Evolutionary conservation across 2,113 vertebrate genomes (phyloP).

Genomic region (Pelecanus crispus): DNA sequence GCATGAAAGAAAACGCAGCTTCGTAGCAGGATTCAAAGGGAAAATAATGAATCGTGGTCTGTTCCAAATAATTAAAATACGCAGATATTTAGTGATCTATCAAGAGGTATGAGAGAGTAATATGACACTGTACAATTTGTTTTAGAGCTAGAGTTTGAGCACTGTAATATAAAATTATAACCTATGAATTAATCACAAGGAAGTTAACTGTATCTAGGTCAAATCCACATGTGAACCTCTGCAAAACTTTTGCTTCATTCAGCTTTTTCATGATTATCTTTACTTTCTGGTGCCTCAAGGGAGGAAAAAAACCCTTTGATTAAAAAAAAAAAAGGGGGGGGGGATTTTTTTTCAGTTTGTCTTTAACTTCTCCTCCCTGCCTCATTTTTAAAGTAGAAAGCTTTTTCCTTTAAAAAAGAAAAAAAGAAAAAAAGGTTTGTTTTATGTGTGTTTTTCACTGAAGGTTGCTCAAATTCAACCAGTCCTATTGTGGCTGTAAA

Average conservation of each 20-base stretch:
- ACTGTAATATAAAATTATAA: background rate
- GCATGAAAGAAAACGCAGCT: background rate
- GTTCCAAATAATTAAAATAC: background rate
- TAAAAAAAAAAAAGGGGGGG: background rate
- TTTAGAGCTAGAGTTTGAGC: background rate
- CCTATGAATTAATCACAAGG: background rate
- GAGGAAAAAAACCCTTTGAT: background rate
- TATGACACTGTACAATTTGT: background rate
- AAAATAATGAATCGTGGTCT: background rate
- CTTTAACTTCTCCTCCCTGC: background rate
- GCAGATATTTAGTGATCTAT: background rate
- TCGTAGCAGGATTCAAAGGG: background rate
- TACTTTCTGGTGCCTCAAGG: background rate
- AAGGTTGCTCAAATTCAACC: background rate
- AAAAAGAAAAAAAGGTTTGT: background rate
- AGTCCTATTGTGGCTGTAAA: background rate
- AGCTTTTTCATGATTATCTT: conserved; percentile 38
- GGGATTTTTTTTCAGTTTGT: background rate
- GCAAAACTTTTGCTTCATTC: conserved; percentile 55
- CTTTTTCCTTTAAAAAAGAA: background rate
- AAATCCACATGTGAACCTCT: background rate
- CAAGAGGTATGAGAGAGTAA: background rate
- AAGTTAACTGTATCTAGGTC: conserved; percentile 42
- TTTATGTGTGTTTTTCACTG: background rate
- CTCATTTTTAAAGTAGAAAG: background rate